Evolutionary conservation across 2,888 invertebrate species (phyloP).

Genomic region (Mactromeris polynyma): DNA sequence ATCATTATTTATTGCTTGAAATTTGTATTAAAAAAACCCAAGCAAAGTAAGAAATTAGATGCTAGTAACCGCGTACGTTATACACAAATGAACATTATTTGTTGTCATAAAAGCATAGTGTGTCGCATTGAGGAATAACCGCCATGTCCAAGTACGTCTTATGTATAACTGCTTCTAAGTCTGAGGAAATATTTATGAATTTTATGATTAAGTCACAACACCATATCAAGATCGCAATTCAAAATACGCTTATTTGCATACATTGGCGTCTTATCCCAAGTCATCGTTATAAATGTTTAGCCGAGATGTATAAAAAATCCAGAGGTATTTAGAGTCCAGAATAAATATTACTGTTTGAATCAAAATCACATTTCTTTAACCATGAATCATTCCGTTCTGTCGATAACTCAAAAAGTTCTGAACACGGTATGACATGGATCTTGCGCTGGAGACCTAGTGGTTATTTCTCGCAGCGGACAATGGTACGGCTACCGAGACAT

Average conservation of each 20-base stretch:
- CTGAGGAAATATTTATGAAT: neutral
- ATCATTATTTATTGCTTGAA: neutral
- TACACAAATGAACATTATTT: neutral
- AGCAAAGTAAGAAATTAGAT: too few relatives aligned
- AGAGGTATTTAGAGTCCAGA: neutral
- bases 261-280: neutral
- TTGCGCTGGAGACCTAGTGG: neutral
- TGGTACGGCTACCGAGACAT: neutral
- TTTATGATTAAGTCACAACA: conserved; percentile 11
- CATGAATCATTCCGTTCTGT: neutral
- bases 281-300: neutral
- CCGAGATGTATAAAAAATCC: conserved; percentile 13
- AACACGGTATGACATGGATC: neutral
- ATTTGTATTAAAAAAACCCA: neutral
- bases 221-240: neutral
- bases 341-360: conserved; percentile 13
- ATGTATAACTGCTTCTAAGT: neutral
- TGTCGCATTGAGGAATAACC: neutral
- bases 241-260: conserved; percentile 10
- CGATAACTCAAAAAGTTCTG: neutral
- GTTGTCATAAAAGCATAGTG: neutral
- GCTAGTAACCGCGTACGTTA: too few relatives aligned
- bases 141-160: neutral
- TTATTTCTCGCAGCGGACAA: neutral
- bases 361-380: conserved; percentile 1